Evolutionary conservation across 2,797 vertebrate species (phyloP).

Genomic region (Passerculus sandwichensis): DNA sequence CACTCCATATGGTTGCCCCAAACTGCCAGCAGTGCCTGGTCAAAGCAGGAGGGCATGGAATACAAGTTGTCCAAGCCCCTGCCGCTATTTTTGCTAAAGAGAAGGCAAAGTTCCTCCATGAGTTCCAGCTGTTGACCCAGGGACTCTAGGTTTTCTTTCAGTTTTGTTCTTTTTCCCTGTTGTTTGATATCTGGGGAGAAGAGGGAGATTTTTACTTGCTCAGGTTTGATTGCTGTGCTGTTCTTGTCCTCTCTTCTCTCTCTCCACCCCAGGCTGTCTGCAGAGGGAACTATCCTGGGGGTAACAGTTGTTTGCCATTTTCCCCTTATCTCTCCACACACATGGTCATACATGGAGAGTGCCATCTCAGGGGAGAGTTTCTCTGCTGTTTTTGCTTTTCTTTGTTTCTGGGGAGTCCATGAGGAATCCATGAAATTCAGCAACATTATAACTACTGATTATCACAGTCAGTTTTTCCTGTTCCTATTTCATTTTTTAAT

Average conservation of each 20-base stretch:
- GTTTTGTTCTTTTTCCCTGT: background rate
- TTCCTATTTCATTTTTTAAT: background rate
- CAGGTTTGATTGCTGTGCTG: accelerated
- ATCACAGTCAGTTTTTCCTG: background rate
- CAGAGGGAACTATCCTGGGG: background rate
- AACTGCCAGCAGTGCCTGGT: background rate
- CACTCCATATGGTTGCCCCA: accelerated
- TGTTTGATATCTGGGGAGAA: background rate
- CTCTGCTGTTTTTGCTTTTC: background rate
- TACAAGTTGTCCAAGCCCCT: background rate
- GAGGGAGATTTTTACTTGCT: background rate
- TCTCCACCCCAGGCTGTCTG: accelerated
- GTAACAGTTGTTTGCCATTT: background rate
- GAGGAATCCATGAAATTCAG: background rate
- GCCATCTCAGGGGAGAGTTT: background rate
- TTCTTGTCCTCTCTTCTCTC: background rate
- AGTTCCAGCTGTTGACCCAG: background rate
- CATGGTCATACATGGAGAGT: accelerated
- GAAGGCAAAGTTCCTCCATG: background rate
- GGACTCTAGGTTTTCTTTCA: background rate
- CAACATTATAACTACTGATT: background rate
- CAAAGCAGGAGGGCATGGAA: background rate
- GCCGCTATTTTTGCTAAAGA: background rate
- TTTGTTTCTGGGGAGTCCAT: background rate
- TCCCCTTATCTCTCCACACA: background rate